Evolutionary conservation across 2,888 invertebrate genomes (phyloP).

Genomic region (Norana najaformis): DNA sequence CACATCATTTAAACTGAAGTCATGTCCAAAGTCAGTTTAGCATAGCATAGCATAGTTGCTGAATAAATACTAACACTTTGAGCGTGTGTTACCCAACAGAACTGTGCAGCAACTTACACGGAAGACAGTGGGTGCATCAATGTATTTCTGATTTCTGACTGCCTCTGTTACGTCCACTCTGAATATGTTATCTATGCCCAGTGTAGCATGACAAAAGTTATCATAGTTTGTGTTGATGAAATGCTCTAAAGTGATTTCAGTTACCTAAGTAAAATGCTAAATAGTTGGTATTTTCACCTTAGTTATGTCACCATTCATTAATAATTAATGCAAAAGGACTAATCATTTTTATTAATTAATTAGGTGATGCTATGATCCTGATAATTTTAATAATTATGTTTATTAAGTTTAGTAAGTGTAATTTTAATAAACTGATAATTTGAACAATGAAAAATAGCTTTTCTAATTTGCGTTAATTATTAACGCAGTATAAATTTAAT

Average conservation of each 20-base stretch:
- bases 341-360: not conserved
- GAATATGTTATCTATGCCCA: not conserved
- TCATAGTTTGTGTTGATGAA: not conserved
- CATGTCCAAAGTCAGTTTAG: not conserved
- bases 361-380: not conserved
- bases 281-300: not conserved
- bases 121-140: not conserved
- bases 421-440: not conserved
- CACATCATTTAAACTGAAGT: not conserved
- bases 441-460: not conserved
- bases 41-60: slow-evolving; percentile 6
- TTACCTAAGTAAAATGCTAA: not conserved
- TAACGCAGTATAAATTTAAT: not conserved
- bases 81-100: not conserved
- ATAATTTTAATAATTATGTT: not conserved
- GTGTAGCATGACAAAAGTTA: not conserved
- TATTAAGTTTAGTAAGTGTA: not conserved
- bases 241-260: not conserved
- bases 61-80: slow-evolving; percentile 6
- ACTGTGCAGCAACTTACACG: not conserved
- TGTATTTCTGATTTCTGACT: not conserved
- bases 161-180: not conserved
- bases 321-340: not conserved
- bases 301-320: too few relatives aligned
- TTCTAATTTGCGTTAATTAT: not conserved